These are phyloP conservation scores for Eudemis profundana DNA, from an alignment of 2,888 invertebrate genomes.

Conservation along the genomic window DNA sequence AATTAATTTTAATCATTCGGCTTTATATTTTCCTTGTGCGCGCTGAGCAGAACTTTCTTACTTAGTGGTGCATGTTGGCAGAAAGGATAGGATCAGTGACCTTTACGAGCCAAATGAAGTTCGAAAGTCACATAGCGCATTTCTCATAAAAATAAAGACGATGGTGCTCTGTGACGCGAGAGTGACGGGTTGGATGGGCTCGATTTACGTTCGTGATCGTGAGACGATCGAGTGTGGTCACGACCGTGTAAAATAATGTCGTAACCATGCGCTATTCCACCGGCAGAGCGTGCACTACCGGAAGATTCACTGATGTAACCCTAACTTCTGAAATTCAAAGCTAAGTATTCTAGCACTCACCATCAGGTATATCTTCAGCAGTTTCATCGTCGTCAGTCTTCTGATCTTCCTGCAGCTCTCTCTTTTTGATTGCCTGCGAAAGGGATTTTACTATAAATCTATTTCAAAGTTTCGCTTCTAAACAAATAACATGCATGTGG, in stretches of 20 bases:
- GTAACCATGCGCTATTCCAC: constrained; percentile 65
- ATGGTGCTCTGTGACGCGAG: constrained; percentile 63
- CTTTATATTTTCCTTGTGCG: constrained; percentile 5
- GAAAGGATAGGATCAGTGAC: constrained; percentile 42
- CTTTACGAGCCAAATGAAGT: constrained; percentile 48
- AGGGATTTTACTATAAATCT: constrained; percentile 53
- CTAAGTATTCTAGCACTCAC: constrained; percentile 64
- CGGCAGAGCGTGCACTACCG: constrained; percentile 57
- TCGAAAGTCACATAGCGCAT: constrained; percentile 63
- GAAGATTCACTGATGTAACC: constrained; percentile 18
- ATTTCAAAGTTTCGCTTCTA: constrained; percentile 31
- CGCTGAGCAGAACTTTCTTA: constrained; percentile 27
- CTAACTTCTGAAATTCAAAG: constrained; percentile 25
- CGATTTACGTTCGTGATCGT: constrained; percentile 67
- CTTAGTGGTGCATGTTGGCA: constrained; percentile 32
- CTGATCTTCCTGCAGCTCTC: constrained; percentile 73
- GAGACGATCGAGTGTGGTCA: constrained; percentile 70
- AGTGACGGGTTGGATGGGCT: constrained; percentile 62
- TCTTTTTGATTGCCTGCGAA: constrained; percentile 82
- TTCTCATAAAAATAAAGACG: constrained; percentile 67
- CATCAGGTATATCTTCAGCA: constrained; percentile 72
- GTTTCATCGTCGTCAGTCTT: constrained; percentile 78
- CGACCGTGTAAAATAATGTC: constrained; percentile 76
- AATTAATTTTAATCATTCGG: constrained; percentile 46
- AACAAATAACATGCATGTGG: constrained; percentile 53